Evolutionary conservation across 2,888 invertebrate species (phyloP).

Genomic region (Aphidoletes aphidimyza): DNA sequence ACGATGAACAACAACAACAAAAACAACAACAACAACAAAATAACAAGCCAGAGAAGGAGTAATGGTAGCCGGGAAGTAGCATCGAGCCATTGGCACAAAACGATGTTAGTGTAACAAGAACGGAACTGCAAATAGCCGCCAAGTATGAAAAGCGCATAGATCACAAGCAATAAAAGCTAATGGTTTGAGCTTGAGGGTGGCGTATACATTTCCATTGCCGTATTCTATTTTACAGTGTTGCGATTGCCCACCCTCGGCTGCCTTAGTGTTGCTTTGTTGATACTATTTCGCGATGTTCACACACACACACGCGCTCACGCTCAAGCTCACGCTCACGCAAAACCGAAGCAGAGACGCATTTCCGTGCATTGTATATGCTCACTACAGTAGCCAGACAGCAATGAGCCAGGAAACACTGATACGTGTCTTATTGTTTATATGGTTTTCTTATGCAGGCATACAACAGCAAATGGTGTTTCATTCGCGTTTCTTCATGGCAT

Average conservation of each 20-base stretch:
- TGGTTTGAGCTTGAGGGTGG: conserved; percentile 42
- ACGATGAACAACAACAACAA: not conserved
- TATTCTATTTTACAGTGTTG: too few species aligned
- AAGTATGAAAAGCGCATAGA: conserved; percentile 51
- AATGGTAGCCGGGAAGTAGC: not conserved
- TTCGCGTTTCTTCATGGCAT: not conserved
- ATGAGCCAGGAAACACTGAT: conserved; percentile 44
- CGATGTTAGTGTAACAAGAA: conserved; percentile 20
- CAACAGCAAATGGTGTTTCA: not conserved
- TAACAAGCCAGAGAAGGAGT: not conserved
- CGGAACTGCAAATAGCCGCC: conserved; percentile 51
- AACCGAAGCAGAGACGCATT: conserved; percentile 21
- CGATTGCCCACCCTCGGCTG: too few species aligned
- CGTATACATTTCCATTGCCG: not conserved
- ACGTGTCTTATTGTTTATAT: conserved; percentile 40
- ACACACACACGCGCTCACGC: too few species aligned
- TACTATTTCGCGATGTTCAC: too few species aligned
- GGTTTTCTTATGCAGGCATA: not conserved
- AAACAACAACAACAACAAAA: not conserved
- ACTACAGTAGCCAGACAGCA: conserved; percentile 7
- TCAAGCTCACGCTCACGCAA: not conserved
- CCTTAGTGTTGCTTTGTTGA: too few species aligned
- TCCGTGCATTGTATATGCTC: conserved; percentile 2
- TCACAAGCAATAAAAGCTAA: conserved; percentile 34
- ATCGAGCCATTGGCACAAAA: conserved; percentile 32